Base-by-base conservation (phyloP, 2,113 vertebrate genomes). In the human (Homo sapiens) region DNA sequence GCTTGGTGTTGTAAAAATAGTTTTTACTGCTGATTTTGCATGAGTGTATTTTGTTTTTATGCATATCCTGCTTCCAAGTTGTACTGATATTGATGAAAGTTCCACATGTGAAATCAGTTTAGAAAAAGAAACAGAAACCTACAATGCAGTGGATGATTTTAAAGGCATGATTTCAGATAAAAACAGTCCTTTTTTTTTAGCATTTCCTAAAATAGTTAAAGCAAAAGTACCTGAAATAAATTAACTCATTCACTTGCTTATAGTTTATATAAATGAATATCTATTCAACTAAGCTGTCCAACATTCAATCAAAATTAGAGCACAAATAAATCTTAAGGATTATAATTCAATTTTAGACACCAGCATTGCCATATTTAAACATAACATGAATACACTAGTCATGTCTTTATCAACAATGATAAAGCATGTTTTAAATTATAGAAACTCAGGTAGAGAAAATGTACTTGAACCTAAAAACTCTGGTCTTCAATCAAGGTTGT, bases 141-240 rank as follows among this genome's bases (percentile, higher is more conserved):
- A n/a, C 2, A 72, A 72, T 78, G 16, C 5, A 91, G 38, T 14
- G 78, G 43, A 64, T 10, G 9, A 32, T 20, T 86, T 7, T 76
- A 94, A 94, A 84, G 48, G 14, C 16, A 82, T 12, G 18, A n/a
- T 16, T 93, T 12, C 16, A 93, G n/a, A 50, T 45, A 95, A 79
- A 66, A 8, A 88, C 80, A 2, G 6, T 27, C 17, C 3, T 68
- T 16, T 64, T 30, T 5, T 87, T 91, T 95, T 57, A 86, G 8
- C 3, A 78, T 86, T 93, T 95, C 61, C 52, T 89, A 93, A 91
- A 93, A 52, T 66, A 93, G 2, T 50, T 68, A 87, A 80, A 35
- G 40, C 70, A 85, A 27, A 90, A n/a, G 23, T n/a, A 75, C 16
- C n/a, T 84, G 50, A 96, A 75, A 64, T 68, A 96, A 55, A 64